Evolutionary conservation across 1,140 invertebrate genomes (phyloP).

Genomic region (Drosophila saltans): DNA sequence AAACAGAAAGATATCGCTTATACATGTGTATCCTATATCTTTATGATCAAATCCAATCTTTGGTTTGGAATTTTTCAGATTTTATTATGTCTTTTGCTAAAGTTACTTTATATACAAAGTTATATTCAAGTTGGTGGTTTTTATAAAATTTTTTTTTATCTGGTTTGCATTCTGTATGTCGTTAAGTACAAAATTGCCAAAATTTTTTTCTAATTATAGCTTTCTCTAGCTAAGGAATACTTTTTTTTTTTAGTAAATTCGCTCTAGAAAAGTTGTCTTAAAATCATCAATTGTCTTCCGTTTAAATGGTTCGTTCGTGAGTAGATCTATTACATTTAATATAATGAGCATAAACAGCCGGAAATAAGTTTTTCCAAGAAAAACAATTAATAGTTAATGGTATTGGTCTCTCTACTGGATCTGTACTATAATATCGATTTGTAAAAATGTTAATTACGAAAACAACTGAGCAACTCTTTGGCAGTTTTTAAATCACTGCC

Average conservation of each 20-base stretch:
- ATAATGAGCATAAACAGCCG: not conserved
- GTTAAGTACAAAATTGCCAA: not conserved
- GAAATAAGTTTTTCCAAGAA: not conserved
- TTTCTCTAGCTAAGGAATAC: not conserved
- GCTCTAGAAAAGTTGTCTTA: not conserved
- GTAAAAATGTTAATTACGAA: not conserved
- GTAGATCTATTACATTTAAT: not conserved
- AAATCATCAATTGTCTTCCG: no score
- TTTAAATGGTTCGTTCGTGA: not conserved
- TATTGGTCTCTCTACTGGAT: no score
- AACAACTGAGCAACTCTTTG: not conserved
- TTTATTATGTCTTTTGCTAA: conserved; percentile 8
- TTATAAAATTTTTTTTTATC: not conserved
- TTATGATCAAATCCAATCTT: not conserved
- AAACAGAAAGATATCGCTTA: not conserved
- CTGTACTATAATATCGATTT: not conserved
- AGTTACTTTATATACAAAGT: not conserved
- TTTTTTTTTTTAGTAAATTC: not conserved
- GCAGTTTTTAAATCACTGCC: not conserved
- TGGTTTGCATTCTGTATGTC: not conserved
- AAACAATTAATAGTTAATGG: no score
- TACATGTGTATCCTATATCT: not conserved
- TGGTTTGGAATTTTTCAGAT: not conserved
- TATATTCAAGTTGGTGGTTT: not conserved
- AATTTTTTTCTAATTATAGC: not conserved